Evolutionary conservation across 2,888 invertebrate genomes (phyloP), one percentile per base, ranked within the genome.

Genomic region (Chydorus sphaericus): DNA sequence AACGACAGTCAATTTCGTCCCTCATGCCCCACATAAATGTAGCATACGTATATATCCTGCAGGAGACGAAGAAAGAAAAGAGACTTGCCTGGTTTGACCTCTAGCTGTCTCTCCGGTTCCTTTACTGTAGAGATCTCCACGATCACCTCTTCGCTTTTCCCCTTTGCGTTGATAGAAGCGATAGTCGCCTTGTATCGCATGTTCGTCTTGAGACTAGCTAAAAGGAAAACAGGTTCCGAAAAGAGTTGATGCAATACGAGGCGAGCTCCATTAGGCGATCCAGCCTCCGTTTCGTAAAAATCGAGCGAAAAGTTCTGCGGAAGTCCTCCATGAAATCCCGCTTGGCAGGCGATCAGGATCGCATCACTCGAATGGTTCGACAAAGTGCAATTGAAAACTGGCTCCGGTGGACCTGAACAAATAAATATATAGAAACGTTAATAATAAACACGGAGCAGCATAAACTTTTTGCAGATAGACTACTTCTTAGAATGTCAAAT

Each of bases 311-410:
- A 66, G 37, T 58, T 59, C 58, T 65, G 65, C 10, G 61, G 55
- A 30, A 65, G 58, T 11, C 66, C 66, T 11, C 66, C 66, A 51
- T 64, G 63, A 58, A 65, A 65, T 20, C 66, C 65, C 29, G 64
- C 60, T 1, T 57, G 44, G 59, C 66, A 66, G 44, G 60, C 60
- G 30, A 65, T 61, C 39, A 60, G 57, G 14, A 63, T 56, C 4
- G 64, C 60, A 30, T 62, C 62, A 28, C 62, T 59, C 3, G 65
- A 64, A 55, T 63, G 62, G 59, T 66, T 66, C 26, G 60, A 61
- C 20, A 65, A 62, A 7, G 62, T 63, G 58, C 66, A 66, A 58
- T 65, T 64, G 31, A 61, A 60, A 16, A 66, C 62, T 5, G 63
- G 60, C 50, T 66, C 65, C 11, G 66, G 66, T 18, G 65, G 62